These are phyloP conservation scores for Cardiocondyla obscurior DNA, from an alignment of 1,140 invertebrate species.

Conservation along the genomic window DNA sequence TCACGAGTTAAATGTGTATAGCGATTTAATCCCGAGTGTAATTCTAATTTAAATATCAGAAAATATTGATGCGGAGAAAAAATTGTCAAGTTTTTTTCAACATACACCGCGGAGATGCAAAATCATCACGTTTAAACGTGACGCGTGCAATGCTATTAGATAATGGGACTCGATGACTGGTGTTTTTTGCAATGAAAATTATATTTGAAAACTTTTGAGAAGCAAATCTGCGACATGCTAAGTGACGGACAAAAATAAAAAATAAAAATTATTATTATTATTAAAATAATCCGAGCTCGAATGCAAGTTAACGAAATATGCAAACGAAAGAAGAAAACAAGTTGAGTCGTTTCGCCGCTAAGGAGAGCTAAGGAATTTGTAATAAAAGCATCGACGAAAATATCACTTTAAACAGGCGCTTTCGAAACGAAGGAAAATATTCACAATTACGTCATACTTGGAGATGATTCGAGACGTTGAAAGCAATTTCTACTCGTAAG, in stretches of 20 bases:
- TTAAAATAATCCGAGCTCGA: too few species aligned
- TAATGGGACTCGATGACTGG: not conserved
- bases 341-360: not conserved
- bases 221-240: not conserved
- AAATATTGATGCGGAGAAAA: not conserved
- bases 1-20: not conserved
- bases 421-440: not conserved
- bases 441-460: not conserved
- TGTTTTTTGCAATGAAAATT: not conserved
- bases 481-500: not conserved
- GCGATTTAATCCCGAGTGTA: not conserved
- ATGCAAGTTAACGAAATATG: not conserved
- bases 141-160: not conserved
- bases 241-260: not conserved
- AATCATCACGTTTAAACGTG: not conserved
- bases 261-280: not conserved
- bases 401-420: not conserved
- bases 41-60: not conserved
- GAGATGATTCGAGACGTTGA: not conserved
- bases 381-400: constrained; percentile 9
- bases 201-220: not conserved
- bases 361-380: not conserved
- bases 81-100: not conserved
- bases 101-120: not conserved
- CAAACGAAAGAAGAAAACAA: not conserved